Conservation (phyloP, 2,113 vertebrate species). For the rabbit (Oryctolagus cuniculus) region mOryCun1.1 NC_091443.1:3021001-3021500, state of each 20-base stretch:
- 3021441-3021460: background rate
- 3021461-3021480: background rate
- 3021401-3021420: background rate
- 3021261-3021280: background rate
- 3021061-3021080: background rate
- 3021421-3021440: background rate
- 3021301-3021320: background rate
- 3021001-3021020: background rate
- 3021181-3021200: background rate
- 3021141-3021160: background rate
- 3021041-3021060: background rate
- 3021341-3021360: fast-evolving
- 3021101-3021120: background rate
- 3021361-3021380: background rate
- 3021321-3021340: background rate
- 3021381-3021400: background rate
- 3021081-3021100: background rate
- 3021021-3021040: background rate
- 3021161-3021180: background rate
- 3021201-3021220: background rate
- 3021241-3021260: background rate
- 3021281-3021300: background rate
- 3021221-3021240: background rate
- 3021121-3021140: background rate
- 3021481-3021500: slow-evolving; percentile 48